phyloP scores from a whole-genome alignment of 2,797 vertebrate species.

The Bradypus variegatus region DNA sequence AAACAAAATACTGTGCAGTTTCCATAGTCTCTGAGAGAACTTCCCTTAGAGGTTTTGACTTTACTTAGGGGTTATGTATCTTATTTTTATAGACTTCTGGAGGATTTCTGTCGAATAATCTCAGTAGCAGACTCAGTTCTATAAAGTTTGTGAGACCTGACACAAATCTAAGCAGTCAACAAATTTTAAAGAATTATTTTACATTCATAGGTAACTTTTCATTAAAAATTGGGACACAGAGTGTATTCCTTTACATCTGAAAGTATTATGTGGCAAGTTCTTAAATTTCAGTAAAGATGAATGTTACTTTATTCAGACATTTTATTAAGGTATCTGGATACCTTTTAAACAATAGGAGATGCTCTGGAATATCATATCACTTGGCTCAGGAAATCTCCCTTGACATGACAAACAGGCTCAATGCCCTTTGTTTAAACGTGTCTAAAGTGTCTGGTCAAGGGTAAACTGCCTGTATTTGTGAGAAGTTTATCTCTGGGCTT shows the following conservation, averaged over 20 bases:
- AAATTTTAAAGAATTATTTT: background rate
- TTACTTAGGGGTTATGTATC: background rate
- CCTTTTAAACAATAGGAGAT: background rate
- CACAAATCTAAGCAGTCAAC: background rate
- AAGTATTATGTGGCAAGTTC: background rate
- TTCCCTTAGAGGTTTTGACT: background rate
- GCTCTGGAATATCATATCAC: background rate
- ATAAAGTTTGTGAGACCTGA: background rate
- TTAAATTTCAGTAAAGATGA: background rate
- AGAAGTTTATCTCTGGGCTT: background rate
- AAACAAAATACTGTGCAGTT: background rate
- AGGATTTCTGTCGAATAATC: background rate
- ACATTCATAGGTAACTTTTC: background rate
- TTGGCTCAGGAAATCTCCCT: background rate
- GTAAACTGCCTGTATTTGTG: background rate
- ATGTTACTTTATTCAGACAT: slow-evolving; percentile 25
- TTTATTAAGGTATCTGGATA: background rate
- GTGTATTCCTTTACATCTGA: background rate
- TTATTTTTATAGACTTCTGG: background rate
- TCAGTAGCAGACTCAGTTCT: background rate
- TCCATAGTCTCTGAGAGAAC: background rate
- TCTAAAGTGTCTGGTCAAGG: background rate
- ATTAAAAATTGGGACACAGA: background rate
- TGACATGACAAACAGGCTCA: background rate
- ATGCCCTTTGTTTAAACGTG: background rate